Percentiles rank a stretch among this genome's conserved stretches.
Evolutionary conservation across 2,113 vertebrate species (phyloP).

Genomic region (Atrichornis clamosus): DNA sequence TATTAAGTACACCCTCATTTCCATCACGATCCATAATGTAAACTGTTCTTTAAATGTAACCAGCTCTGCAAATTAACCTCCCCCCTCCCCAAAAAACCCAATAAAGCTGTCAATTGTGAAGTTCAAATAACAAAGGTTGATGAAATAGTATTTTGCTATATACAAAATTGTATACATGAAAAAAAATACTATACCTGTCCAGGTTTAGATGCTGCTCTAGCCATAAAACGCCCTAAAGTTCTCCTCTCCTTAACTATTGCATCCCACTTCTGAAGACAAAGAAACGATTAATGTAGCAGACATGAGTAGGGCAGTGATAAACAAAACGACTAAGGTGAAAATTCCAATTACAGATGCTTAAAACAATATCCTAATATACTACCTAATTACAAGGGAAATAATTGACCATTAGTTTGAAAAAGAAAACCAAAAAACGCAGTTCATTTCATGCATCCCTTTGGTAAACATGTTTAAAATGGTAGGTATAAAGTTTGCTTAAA

Average conservation of each 20-base stretch:
- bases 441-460: not conserved
- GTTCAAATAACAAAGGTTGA: not conserved
- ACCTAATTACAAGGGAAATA: slow-evolving; percentile 12
- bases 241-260: slow-evolving; percentile 80
- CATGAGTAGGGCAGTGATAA: slow-evolving; percentile 22
- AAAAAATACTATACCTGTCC: slow-evolving; percentile 78
- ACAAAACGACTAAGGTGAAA: slow-evolving; percentile 19
- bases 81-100: not conserved
- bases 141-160: not conserved
- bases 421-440: not conserved
- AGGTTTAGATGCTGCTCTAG: slow-evolving; percentile 43
- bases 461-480: slow-evolving; percentile 48
- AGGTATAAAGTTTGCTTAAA: slow-evolving; percentile 74
- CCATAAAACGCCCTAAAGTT: slow-evolving; percentile 69
- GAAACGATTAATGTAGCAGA: slow-evolving; percentile 17
- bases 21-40: not conserved
- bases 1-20: not conserved
- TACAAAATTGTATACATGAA: not conserved
- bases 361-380: slow-evolving; percentile 19
- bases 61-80: not conserved
- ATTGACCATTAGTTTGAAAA: not conserved
- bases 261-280: slow-evolving; percentile 75
- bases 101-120: not conserved
- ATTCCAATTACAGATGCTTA: slow-evolving; percentile 31
- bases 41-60: not conserved